Base-by-base conservation (phyloP, 2,888 invertebrate genomes). In the Dorcus hopei region DNA sequence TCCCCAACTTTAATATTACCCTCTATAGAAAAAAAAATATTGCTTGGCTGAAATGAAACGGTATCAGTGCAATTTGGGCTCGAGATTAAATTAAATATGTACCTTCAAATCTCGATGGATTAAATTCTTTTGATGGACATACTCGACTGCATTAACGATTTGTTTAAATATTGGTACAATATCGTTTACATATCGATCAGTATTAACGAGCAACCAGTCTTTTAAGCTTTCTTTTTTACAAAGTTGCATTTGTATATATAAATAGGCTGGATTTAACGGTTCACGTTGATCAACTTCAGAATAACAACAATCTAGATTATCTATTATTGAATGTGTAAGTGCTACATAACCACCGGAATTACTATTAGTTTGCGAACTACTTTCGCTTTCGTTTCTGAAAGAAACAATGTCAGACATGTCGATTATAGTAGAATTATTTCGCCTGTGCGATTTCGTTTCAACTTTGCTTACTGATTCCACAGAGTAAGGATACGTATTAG, bases 231-330 rank as follows among this genome's bases (percentile, higher is more conserved):
- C 89, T 70, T 89, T 87, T 54, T 87, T 86, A 72, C 97, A 98
- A 61, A 98, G 80, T 79, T 98, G 96, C 97, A 98, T 98, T 81
- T 98, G 97, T 75, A 98, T 98, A 76, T 95, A 97, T 11, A 98
- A 83, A 77, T 90, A 94, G 73, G 90, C 86, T 7, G 65, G 62
- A 19, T 33, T 3, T 6, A 33, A 33, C 7, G 26, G 26, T 33
- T 33, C 26, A 33, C 3, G 6, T 7, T 3, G 5, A 4, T 6
- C 5, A 33, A 33, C 3, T 33, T 33, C 26, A 4, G 4, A 3
- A 7, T 6, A 33, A 33, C 26, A 33, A 7, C 26, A 33, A 33
- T 33, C 26, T 7, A 33, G 26, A 6, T 33, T 33, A 7, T 33
- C 26, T 4, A 33, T 33, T 33, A 33, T 33, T 0, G 26, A 33